Evolutionary conservation across 2,113 vertebrate genomes (phyloP).

Genomic region (Ageneiosus marmoratus): DNA sequence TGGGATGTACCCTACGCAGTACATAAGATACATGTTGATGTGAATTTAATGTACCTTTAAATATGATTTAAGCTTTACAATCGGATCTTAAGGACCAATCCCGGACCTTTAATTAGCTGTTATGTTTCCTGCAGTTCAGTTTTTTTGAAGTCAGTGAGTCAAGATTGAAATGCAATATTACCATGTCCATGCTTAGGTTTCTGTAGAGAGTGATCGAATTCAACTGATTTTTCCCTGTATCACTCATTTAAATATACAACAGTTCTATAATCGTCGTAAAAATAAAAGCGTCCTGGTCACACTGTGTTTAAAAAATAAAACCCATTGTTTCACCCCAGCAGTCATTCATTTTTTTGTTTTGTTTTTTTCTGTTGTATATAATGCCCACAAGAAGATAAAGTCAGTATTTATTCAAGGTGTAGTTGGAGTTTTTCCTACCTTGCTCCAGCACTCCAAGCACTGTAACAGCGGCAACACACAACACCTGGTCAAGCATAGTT

Average conservation of each 20-base stretch:
- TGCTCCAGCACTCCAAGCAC: slow-evolving; percentile 83
- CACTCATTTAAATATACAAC: background rate
- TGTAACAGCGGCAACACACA: slow-evolving; percentile 76
- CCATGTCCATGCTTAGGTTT: background rate
- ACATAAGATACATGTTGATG: background rate
- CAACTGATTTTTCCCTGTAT: background rate
- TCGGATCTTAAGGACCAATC: background rate
- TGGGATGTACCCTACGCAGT: background rate
- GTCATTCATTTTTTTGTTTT: background rate
- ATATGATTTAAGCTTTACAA: background rate
- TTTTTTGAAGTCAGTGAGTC: background rate
- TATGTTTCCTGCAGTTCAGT: background rate
- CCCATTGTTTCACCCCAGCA: background rate
- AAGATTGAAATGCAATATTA: background rate
- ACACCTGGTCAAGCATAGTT: slow-evolving; percentile 74
- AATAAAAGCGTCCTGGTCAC: slow-evolving; percentile 1
- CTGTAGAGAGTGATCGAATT: background rate
- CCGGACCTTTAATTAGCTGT: background rate
- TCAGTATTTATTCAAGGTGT: too few species aligned
- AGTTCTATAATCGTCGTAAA: too few species aligned
- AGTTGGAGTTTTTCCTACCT: slow-evolving; percentile 70
- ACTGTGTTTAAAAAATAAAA: background rate
- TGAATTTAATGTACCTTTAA: background rate
- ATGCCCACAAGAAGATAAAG: too few species aligned
- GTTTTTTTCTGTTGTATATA: too few species aligned